Conservation (phyloP, 2,797 vertebrate genomes). For the Semaprochilodus insignis region DNA sequence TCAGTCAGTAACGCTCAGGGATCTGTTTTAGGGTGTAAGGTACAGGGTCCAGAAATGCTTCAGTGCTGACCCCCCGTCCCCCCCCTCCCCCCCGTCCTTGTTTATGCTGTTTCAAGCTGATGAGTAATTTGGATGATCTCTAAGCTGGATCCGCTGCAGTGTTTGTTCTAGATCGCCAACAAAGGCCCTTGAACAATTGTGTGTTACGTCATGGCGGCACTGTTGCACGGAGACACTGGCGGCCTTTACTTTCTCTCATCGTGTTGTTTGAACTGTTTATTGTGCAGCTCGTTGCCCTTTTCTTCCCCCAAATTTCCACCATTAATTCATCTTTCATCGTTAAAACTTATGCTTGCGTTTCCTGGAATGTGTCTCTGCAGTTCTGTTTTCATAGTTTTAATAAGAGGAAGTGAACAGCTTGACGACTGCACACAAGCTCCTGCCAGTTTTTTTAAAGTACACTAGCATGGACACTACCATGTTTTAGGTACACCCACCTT, state of each 20-base stretch:
- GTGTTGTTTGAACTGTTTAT: background rate
- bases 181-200: background rate
- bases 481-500: too few species aligned
- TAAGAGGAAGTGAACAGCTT: too few species aligned
- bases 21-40: background rate
- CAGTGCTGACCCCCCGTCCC: background rate
- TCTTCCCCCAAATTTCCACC: background rate
- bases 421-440: too few species aligned
- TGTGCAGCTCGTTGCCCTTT: constrained; percentile 6
- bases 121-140: background rate
- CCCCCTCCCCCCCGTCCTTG: too few species aligned
- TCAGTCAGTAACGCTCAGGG: background rate
- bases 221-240: background rate
- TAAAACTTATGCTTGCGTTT: background rate
- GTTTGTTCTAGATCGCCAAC: background rate
- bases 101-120: background rate
- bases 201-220: background rate
- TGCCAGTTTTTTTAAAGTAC: too few species aligned
- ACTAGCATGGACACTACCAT: too few species aligned
- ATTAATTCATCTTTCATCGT: background rate
- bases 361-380: background rate
- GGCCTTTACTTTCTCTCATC: background rate
- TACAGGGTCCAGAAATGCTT: background rate
- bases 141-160: background rate
- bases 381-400: too few species aligned